Conservation (phyloP, 2,888 invertebrate species). For the Cryptus armator region DNA sequence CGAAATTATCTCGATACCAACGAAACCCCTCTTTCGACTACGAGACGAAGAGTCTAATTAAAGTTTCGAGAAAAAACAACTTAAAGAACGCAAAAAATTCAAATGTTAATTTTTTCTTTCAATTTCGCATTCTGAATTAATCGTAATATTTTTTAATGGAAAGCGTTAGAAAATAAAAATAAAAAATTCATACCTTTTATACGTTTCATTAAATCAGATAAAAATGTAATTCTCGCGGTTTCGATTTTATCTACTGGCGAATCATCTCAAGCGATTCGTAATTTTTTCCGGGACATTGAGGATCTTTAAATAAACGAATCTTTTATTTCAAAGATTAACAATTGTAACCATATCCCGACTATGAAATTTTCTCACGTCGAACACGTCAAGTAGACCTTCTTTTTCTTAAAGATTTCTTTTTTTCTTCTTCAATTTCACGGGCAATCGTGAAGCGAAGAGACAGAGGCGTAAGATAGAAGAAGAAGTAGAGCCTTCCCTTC, state of each 20-base stretch:
- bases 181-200: too few species aligned
- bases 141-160: too few species aligned
- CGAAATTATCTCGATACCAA: slow-evolving; percentile 75
- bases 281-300: too few species aligned
- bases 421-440: slow-evolving; percentile 53
- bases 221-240: too few species aligned
- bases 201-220: too few species aligned
- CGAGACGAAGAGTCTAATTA: slow-evolving; percentile 56
- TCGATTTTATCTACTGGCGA: too few species aligned
- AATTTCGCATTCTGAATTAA: too few species aligned
- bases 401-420: slow-evolving; percentile 54
- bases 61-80: slow-evolving; percentile 42
- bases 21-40: not conserved
- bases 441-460: slow-evolving; percentile 21
- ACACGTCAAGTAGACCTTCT: slow-evolving; percentile 32
- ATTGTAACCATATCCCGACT: not conserved
- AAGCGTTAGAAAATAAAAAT: too few species aligned
- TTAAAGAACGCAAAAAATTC: not conserved
- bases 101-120: too few species aligned
- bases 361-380: slow-evolving; percentile 24
- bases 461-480: slow-evolving; percentile 10
- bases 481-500: slow-evolving; percentile 74
- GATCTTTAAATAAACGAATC: slow-evolving; percentile 6
- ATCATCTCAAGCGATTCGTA: too few species aligned
- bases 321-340: not conserved